These are phyloP conservation scores for Carassius auratus DNA, from an alignment of 2,113 vertebrate genomes.

Conservation along the genomic window DNA sequence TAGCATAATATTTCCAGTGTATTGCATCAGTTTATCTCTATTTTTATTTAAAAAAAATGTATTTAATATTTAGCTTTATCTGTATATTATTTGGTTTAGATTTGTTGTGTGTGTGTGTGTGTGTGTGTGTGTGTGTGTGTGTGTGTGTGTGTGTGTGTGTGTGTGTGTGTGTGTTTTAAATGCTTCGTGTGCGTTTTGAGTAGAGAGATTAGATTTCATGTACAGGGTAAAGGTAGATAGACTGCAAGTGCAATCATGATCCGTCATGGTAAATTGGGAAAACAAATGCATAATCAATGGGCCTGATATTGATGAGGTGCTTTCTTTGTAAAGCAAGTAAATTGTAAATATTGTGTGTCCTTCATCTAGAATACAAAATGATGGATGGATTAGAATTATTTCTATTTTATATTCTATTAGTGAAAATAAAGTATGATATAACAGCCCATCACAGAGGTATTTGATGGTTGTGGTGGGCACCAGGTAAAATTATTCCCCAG, in stretches of 20 bases:
- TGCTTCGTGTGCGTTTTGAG: neutral
- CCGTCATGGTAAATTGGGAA: neutral
- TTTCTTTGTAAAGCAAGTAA: neutral
- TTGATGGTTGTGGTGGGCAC: neutral
- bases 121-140: too few relatives aligned
- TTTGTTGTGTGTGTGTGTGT: too few relatives aligned
- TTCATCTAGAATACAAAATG: neutral
- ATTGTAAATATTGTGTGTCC: neutral
- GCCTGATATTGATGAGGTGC: slow-evolving; percentile 2
- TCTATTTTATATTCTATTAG: too few relatives aligned
- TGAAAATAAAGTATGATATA: neutral
- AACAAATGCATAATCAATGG: slow-evolving; percentile 11
- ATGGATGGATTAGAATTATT: neutral
- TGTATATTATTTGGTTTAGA: neutral
- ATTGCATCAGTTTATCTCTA: neutral
- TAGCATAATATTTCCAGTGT: neutral
- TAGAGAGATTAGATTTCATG: neutral
- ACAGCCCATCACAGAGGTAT: neutral
- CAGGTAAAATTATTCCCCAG: neutral
- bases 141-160: too few relatives aligned
- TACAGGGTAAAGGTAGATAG: neutral
- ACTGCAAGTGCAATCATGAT: neutral
- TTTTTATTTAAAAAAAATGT: too few relatives aligned
- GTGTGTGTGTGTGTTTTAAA: too few relatives aligned
- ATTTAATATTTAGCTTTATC: neutral